A percentile compares a stretch with the other conserved stretches of the same genome.
phyloP scores from a whole-genome alignment of 2,113 vertebrate genomes.

The Microtus richardsoni region DNA sequence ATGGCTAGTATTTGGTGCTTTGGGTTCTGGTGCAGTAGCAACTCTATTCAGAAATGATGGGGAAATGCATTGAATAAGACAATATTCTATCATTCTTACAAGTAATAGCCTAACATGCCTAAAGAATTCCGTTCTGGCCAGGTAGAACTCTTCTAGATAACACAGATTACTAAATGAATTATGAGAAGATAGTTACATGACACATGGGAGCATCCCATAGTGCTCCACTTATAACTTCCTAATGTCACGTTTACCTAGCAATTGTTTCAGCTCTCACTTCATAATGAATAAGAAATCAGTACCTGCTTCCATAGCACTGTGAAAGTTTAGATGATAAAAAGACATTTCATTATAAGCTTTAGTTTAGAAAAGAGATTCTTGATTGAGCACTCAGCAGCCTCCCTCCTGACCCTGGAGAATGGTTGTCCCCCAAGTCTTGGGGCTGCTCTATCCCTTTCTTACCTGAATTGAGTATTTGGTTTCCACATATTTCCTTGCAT shows the following conservation, averaged over 20 bases:
- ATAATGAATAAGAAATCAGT: slow-evolving; percentile 77
- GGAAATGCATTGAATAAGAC: slow-evolving; percentile 40
- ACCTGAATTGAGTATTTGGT: not conserved
- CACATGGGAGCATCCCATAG: slow-evolving; percentile 59
- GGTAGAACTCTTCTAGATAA: slow-evolving; percentile 52
- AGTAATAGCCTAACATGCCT: not conserved
- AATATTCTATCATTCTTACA: slow-evolving; percentile 2
- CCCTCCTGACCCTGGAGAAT: not conserved
- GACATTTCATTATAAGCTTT: slow-evolving; percentile 1
- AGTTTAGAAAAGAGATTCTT: not conserved
- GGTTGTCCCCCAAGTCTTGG: not conserved
- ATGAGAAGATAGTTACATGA: slow-evolving; percentile 69
- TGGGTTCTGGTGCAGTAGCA: not conserved
- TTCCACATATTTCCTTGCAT: not conserved
- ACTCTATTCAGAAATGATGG: slow-evolving; percentile 35
- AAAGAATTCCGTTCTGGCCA: slow-evolving; percentile 63
- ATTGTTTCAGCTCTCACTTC: slow-evolving; percentile 80
- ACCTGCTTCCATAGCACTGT: slow-evolving; percentile 36
- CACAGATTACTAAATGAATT: slow-evolving; percentile 72
- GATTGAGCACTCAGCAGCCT: not conserved
- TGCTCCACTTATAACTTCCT: slow-evolving; percentile 73
- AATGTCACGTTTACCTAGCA: slow-evolving; percentile 82
- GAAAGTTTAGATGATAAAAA: slow-evolving; percentile 29
- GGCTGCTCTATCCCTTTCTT: not conserved
- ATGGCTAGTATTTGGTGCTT: not conserved